A percentile compares a stretch with the other conserved stretches of the same genome.
Conservation (phyloP, 2,888 invertebrate species). For the Nesidiocoris tenuis region DNA sequence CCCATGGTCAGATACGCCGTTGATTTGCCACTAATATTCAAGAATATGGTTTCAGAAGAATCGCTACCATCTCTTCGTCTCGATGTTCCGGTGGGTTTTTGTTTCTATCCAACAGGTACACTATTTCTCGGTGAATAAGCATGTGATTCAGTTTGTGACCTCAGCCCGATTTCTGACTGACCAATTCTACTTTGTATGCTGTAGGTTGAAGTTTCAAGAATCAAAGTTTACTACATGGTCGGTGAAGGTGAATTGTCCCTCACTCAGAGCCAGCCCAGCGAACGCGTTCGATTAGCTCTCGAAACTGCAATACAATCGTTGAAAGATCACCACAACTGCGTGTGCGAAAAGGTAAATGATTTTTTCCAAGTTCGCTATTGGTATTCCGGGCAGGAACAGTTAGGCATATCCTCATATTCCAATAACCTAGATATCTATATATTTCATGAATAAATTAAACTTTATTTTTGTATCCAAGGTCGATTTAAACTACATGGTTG, state of each 20-base stretch:
- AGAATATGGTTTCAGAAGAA: slow-evolving; percentile 60
- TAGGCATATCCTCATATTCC: too few species aligned
- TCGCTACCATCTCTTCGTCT: slow-evolving; percentile 57
- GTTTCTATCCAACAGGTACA: slow-evolving; percentile 1
- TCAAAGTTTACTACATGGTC: slow-evolving; percentile 79
- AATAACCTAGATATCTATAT: too few species aligned
- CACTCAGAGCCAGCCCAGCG: slow-evolving; percentile 61
- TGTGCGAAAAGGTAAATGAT: slow-evolving; percentile 62
- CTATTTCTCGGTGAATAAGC: too few species aligned
- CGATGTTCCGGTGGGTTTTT: slow-evolving; percentile 56
- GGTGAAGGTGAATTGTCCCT: slow-evolving; percentile 67
- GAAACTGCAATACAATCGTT: slow-evolving; percentile 59
- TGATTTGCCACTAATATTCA: slow-evolving; percentile 75
- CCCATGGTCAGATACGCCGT: slow-evolving; percentile 85
- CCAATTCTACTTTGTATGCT: too few species aligned
- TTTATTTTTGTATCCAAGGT: too few species aligned
- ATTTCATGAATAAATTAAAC: too few species aligned
- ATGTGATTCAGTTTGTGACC: too few species aligned
- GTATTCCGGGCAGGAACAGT: too few species aligned
- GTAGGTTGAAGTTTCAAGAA: slow-evolving; percentile 63
- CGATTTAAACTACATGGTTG: slow-evolving; percentile 64
- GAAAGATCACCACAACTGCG: slow-evolving; percentile 59
- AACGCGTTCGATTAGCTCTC: slow-evolving; percentile 63
- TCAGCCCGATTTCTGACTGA: too few species aligned
- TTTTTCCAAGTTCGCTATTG: too few species aligned